Evolutionary conservation across 2,113 vertebrate species (phyloP), one percentile per base, ranked within the genome.

Genomic region (Phyllostomus hastatus): DNA sequence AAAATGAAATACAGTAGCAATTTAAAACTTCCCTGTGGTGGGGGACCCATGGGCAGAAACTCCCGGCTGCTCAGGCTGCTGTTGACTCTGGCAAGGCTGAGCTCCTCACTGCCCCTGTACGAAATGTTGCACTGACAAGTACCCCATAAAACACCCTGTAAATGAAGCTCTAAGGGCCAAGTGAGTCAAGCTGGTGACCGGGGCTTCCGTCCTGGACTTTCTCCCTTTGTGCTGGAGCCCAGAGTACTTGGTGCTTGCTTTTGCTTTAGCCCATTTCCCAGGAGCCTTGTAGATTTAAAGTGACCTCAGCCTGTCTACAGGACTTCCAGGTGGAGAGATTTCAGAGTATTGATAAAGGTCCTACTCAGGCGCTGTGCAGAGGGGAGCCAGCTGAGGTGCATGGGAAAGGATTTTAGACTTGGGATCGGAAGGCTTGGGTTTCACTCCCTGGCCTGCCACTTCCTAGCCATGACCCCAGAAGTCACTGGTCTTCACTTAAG

Each of bases 1-100:
- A 92, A 73, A 75, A 41, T 43, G 88, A 88, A 92, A 67, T 54
- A 88, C 78, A 48, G 85, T 28, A 91, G 93, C 80, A 10, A 33
- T 73, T 88, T 50, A 48, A 80, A 89, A 69, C 70, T 28, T 12
- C 14, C 59, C 70, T 59, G n/a, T 0, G 0, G 22, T 43, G 52
- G 76, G 22, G 1, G 5, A 4, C 76, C 41, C 14, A 15, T 1
- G 1, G 12, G 31, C 59, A 28, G 17, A 64, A 67, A 43, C 33
- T 38, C 7, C 80, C 1, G 0, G 50, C 33, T 3, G n/a, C 7
- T 66, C 46, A 24, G 52, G 69, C 50, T 66, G 92, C 91, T 80
- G 38, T 75, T 89, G 50, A 67, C 50, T 57, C 67, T 57, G 82
- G 61, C 5, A 20, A 19, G 6, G 70, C 20, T 7, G 16, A 48